Evolutionary conservation across 2,797 vertebrate species (phyloP).

Genomic region (Hirundo rustica): DNA sequence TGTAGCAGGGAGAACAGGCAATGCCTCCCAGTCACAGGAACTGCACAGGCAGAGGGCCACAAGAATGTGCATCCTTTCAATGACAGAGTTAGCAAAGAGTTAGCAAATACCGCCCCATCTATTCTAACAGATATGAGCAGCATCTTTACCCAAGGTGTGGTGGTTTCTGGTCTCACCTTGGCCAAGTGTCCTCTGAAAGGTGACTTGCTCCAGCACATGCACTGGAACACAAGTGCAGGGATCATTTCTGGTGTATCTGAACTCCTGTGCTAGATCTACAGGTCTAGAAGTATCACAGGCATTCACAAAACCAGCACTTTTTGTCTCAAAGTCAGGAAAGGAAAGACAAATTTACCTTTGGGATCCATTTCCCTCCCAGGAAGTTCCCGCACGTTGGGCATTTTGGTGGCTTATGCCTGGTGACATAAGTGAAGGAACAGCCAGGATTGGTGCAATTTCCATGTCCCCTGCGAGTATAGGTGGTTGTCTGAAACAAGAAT

Average conservation of each 20-base stretch:
- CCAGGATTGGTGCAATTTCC: slow-evolving; percentile 89
- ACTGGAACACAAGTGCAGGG: not conserved
- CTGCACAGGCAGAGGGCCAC: not conserved
- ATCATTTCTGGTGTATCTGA: not conserved
- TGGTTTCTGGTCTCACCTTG: not conserved
- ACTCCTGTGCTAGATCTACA: not conserved
- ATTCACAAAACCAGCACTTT: not conserved
- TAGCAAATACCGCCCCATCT: not conserved
- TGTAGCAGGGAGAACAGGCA: not conserved
- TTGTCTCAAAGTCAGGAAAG: not conserved
- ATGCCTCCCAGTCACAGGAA: not conserved
- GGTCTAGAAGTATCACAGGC: not conserved
- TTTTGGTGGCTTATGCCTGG: slow-evolving; percentile 93
- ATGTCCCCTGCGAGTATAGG: slow-evolving; percentile 93
- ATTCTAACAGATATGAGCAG: not conserved
- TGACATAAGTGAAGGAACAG: slow-evolving; percentile 93
- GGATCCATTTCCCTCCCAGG: slow-evolving; percentile 94
- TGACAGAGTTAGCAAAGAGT: not conserved
- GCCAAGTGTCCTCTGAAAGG: not conserved
- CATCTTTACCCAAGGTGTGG: not conserved
- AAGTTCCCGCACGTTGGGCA: slow-evolving; percentile 90
- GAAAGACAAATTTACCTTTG: slow-evolving; percentile 74
- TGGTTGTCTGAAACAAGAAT: slow-evolving; percentile 82
- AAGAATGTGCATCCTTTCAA: not conserved
- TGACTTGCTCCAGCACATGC: not conserved